These are phyloP conservation scores for Periparus ater DNA, from an alignment of 2,797 vertebrate species.

Conservation along the genomic window DNA sequence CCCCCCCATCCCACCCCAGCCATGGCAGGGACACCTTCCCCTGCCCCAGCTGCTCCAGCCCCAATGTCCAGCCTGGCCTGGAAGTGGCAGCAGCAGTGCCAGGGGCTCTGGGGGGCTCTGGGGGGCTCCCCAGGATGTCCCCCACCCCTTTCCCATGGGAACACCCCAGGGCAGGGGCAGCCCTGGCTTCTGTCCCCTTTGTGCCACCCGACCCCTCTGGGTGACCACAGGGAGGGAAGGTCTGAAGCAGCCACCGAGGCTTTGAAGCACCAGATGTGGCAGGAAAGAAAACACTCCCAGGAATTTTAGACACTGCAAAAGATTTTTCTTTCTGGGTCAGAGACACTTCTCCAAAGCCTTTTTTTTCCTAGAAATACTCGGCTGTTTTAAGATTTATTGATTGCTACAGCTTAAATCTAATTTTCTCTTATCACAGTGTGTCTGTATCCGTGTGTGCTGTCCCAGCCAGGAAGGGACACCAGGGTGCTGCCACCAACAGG, in stretches of 20 bases:
- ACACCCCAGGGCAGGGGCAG: background rate
- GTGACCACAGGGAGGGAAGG: background rate
- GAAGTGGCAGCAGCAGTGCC: fast-evolving
- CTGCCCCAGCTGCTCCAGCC: background rate
- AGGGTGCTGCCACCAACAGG: background rate
- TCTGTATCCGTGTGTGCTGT: fast-evolving
- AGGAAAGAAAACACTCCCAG: background rate
- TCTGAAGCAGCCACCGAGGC: background rate
- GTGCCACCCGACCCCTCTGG: background rate
- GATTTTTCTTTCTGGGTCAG: background rate
- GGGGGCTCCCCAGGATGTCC: background rate
- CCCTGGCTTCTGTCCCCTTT: fast-evolving
- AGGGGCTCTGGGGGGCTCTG: background rate
- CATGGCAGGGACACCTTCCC: background rate
- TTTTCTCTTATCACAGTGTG: background rate
- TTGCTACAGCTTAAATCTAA: background rate
- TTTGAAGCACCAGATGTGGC: background rate
- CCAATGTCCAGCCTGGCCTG: background rate
- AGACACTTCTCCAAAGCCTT: background rate
- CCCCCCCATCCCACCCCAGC: background rate
- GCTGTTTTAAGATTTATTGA: background rate
- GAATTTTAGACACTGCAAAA: background rate
- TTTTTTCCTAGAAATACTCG: background rate
- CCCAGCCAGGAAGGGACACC: background rate
- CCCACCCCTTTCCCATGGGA: background rate